A percentile compares a stretch with the other conserved stretches of the same genome.
Conservation (phyloP, 2,113 vertebrate species). For the Galbula dea region DNA sequence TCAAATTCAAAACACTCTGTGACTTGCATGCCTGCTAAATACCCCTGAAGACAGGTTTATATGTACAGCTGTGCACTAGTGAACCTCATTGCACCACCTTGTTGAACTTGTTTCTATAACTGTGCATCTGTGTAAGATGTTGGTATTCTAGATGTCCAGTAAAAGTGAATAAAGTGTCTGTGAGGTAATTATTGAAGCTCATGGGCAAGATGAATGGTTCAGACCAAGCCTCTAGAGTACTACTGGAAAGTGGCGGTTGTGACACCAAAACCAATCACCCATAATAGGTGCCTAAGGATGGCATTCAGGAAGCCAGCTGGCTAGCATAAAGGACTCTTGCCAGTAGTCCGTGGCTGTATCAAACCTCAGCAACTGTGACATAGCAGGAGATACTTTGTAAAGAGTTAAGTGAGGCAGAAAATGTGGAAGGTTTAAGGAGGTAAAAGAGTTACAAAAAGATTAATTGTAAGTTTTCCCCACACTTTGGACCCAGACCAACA, state of each 20-base stretch:
- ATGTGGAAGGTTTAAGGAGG: slow-evolving; percentile 14
- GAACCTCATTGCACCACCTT: background rate
- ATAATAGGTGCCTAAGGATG: background rate
- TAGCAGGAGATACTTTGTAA: background rate
- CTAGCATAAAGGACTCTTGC: background rate
- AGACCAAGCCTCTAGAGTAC: background rate
- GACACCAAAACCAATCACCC: background rate
- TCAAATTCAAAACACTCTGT: background rate
- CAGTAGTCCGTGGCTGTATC: background rate
- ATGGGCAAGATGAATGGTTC: background rate
- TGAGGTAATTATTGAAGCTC: background rate
- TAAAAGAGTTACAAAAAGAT: slow-evolving; percentile 35
- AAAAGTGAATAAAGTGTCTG: background rate
- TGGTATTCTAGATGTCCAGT: background rate
- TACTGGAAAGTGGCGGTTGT: background rate
- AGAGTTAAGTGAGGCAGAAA: slow-evolving; percentile 19
- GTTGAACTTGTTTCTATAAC: slow-evolving; percentile 7
- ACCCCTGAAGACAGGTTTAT: background rate
- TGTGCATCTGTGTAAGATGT: background rate
- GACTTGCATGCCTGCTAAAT: background rate
- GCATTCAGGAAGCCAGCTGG: background rate
- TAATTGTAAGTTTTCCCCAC: slow-evolving; percentile 39
- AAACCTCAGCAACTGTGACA: background rate
- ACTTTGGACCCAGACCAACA: slow-evolving; percentile 7
- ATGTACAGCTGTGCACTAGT: accelerated